These are phyloP conservation scores for Micronycteris hirsuta DNA, from an alignment of 2,113 vertebrate genomes.

Conservation along the genomic window DNA sequence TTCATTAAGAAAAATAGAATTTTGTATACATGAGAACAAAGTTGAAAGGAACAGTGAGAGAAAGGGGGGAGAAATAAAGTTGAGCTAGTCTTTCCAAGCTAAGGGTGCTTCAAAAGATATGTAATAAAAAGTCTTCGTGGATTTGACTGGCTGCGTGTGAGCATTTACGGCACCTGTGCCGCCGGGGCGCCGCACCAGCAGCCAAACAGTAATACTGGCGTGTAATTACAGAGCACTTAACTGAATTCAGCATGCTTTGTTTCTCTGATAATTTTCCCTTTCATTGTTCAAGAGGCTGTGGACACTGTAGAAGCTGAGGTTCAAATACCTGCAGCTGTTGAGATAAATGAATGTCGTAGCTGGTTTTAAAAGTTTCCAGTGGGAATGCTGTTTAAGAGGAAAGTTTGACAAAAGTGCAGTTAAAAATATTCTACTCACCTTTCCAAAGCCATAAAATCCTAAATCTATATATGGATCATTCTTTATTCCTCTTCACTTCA, in stretches of 20 bases:
- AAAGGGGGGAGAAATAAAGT: constrained; percentile 16
- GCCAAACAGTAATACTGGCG: constrained; percentile 69
- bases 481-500: constrained; percentile 9
- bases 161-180: constrained; percentile 70
- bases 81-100: constrained; percentile 47
- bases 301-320: constrained; percentile 65
- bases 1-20: constrained; percentile 31
- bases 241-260: constrained; percentile 70
- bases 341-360: constrained; percentile 66
- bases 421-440: constrained; percentile 45
- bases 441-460: constrained; percentile 25
- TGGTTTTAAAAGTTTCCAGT: constrained; percentile 16
- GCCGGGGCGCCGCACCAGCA: constrained; percentile 48
- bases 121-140: constrained; percentile 39
- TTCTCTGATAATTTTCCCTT: constrained; percentile 77
- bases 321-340: constrained; percentile 80
- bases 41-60: not conserved
- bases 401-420: constrained; percentile 40
- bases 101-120: constrained; percentile 29
- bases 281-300: constrained; percentile 68
- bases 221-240: constrained; percentile 77
- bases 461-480: constrained; percentile 5
- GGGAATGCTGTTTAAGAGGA: constrained; percentile 29
- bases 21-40: constrained; percentile 46
- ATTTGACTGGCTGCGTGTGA: constrained; percentile 67